Evolutionary conservation across 2,797 vertebrate species (phyloP), one percentile per base, ranked within the genome.

Genomic region (Kryptopterus vitreolus): DNA sequence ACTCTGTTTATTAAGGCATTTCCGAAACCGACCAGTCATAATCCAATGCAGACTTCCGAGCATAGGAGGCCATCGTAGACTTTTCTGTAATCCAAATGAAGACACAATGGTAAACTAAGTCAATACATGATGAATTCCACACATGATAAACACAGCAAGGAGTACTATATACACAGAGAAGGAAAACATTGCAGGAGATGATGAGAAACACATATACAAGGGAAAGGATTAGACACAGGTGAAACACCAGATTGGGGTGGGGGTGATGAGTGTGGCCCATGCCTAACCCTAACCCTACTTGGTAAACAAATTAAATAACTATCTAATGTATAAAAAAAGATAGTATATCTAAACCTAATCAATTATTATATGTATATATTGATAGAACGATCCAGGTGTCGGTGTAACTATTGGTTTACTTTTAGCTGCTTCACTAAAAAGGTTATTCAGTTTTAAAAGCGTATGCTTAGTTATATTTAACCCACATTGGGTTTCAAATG

Each of bases 31-130:
- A 15, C 29, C n/a, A 5, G 10, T 43, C 26, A 46, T 68, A 77
- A 77, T 77, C 33, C 76, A 43, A 68, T 68, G 26, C 76, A 77
- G 48, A 68, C n/a, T 43, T 68, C 15, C 22, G 61, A 26, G 62
- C 31, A 68, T 29, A 29, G 24, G n/a, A 68, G 76, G n/a, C 38
- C 31, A 57, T 0, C 11, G 53, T 77, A 55, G 16, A 58, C 15
- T 38, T 24, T 73, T 43, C 33, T 43, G 5, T 74, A 58, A 74
- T 58, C 22, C 53, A 58, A 43, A 58, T 74, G 24, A 43, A 43
- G 15, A 58, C 43, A 74, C 33, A 20, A 43, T 58, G n/a, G 33
- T 74, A 43, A 55, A 31, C 16, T 52, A 26, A 33, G 69, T 33
- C 20, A 55, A 26, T 58, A 18, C 35, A 26, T 26, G 20, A 72